Evolutionary conservation across 2,113 vertebrate genomes (phyloP).

Genomic region (Trichomycterus rosablanca): DNA sequence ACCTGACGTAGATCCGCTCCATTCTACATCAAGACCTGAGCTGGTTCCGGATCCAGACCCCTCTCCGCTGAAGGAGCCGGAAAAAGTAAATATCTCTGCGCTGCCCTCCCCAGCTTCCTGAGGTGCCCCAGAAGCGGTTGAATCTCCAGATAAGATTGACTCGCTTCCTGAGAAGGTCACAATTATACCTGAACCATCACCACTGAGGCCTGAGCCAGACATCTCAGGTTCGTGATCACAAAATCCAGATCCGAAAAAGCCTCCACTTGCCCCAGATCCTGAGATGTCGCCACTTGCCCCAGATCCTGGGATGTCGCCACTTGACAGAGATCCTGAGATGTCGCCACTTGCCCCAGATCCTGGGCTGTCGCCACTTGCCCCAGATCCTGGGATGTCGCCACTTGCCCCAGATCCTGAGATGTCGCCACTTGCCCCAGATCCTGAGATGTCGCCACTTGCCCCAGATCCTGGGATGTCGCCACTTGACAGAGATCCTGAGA

Average conservation of each 20-base stretch:
- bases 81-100: conserved; percentile 26
- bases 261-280: background rate
- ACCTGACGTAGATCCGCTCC: conserved; percentile 42
- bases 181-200: conserved; percentile 47
- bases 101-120: conserved; percentile 44
- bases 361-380: background rate
- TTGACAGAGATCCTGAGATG: conserved; percentile 4
- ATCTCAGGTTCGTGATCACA: conserved; percentile 46
- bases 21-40: conserved; percentile 44
- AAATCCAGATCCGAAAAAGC: background rate
- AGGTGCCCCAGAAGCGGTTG: conserved; percentile 38
- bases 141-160: conserved; percentile 37
- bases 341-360: conserved; percentile 1
- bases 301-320: conserved; percentile 10
- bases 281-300: conserved; percentile 42
- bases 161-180: conserved; percentile 51
- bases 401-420: background rate
- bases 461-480: conserved; percentile 8
- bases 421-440: background rate
- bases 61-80: conserved; percentile 46
- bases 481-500: background rate
- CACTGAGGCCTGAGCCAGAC: conserved; percentile 54
- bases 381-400: background rate
- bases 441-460: background rate
- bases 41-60: conserved; percentile 44